These are phyloP conservation scores for Tyrophagus putrescentiae DNA, from an alignment of 1,140 invertebrate genomes.

Conservation along the genomic window DNA sequence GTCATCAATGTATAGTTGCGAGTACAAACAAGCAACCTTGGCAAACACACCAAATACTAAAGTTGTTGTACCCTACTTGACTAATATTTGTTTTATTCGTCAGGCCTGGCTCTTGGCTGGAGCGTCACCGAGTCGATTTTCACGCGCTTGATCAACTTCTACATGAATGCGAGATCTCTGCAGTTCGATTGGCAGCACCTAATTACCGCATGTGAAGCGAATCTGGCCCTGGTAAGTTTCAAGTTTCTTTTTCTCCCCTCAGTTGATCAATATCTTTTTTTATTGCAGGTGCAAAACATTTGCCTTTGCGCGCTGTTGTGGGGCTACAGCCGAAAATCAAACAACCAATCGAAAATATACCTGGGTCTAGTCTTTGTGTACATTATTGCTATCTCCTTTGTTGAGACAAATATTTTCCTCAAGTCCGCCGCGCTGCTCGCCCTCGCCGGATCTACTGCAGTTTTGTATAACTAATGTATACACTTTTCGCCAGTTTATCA, in stretches of 20 bases:
- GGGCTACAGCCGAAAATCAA: slow-evolving; percentile 6
- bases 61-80: neutral
- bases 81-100: neutral
- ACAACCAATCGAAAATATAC: slow-evolving; percentile 13
- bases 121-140: slow-evolving; percentile 23
- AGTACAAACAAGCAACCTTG: neutral
- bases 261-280: neutral
- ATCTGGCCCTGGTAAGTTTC: slow-evolving; percentile 20
- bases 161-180: slow-evolving; percentile 21
- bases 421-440: neutral
- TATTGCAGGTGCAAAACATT: slow-evolving; percentile 20
- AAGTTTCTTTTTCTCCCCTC: slow-evolving; percentile 13
- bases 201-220: slow-evolving; percentile 19
- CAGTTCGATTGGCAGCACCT: slow-evolving; percentile 23
- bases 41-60: too few relatives aligned
- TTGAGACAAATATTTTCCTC: neutral
- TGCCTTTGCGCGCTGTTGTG: slow-evolving; percentile 19
- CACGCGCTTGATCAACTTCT: slow-evolving; percentile 21
- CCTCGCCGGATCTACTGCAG: neutral
- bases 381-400: slow-evolving; percentile 6
- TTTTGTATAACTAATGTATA: slow-evolving; percentile 11
- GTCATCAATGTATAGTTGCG: neutral
- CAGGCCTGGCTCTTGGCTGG: slow-evolving; percentile 23
- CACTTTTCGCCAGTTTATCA: neutral
- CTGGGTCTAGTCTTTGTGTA: neutral